A percentile compares a stretch with the other conserved stretches of the same genome.
phyloP scores from a whole-genome alignment of 2,797 vertebrate genomes.

The Hapalemur alaotrensis region DNA sequence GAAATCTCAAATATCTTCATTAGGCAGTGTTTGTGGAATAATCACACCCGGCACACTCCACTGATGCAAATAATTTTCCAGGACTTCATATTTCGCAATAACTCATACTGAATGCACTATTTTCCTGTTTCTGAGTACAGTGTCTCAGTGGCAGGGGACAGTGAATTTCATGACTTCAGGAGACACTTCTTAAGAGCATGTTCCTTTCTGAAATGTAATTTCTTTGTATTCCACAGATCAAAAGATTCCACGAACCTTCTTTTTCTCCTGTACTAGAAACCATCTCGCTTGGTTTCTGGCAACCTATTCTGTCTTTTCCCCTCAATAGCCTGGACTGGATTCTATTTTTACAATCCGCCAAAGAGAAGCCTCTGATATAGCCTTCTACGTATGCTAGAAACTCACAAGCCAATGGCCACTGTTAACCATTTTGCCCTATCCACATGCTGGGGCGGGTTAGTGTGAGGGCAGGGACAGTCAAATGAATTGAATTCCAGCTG shows the following conservation, averaged over 20 bases:
- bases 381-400: neutral
- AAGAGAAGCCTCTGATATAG: neutral
- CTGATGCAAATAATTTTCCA: conserved; percentile 52
- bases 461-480: neutral
- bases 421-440: neutral
- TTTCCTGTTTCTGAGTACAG: neutral
- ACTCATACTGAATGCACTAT: neutral
- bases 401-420: neutral
- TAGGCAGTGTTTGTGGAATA: conserved; percentile 53
- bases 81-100: conserved; percentile 58
- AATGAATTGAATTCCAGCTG: neutral
- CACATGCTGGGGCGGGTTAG: neutral
- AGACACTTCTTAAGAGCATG: neutral
- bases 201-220: neutral
- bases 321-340: neutral
- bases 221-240: conserved; percentile 20
- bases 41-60: conserved; percentile 65
- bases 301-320: neutral
- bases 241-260: neutral
- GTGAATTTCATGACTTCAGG: neutral
- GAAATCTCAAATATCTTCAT: conserved; percentile 70
- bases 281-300: neutral
- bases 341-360: neutral
- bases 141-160: neutral
- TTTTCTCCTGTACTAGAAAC: neutral